Evolutionary conservation across 2,888 invertebrate genomes (phyloP).

Genomic region (Seira sanloemensis): DNA sequence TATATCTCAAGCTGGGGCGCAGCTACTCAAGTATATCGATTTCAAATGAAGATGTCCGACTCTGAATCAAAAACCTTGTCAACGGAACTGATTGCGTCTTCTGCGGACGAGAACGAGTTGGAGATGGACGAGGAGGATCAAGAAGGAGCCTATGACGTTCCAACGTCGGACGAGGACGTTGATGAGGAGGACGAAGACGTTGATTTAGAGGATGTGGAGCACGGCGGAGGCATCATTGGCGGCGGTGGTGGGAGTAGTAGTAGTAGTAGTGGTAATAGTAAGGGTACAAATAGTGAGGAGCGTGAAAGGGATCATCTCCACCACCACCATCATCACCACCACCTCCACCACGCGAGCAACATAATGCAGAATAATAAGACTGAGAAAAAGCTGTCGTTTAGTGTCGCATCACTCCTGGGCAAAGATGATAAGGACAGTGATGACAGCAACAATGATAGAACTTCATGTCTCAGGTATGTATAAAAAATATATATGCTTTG

Average conservation of each 20-base stretch:
- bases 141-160: slow-evolving; percentile 70
- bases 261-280: slow-evolving; percentile 29
- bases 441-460: slow-evolving; percentile 72
- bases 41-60: slow-evolving; percentile 73
- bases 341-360: slow-evolving; percentile 68
- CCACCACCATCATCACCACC: slow-evolving; percentile 66
- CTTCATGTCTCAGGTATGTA: slow-evolving; percentile 72
- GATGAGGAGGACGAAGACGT: slow-evolving; percentile 73
- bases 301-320: slow-evolving; percentile 67
- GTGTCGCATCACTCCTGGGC: slow-evolving; percentile 73
- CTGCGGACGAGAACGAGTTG: slow-evolving; percentile 74
- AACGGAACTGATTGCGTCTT: slow-evolving; percentile 68
- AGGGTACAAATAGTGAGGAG: slow-evolving; percentile 64
- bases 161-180: slow-evolving; percentile 73
- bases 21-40: background rate
- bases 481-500: background rate
- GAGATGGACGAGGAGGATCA: slow-evolving; percentile 74
- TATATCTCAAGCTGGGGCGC: background rate
- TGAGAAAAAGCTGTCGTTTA: slow-evolving; percentile 74
- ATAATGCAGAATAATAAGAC: slow-evolving; percentile 72
- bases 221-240: slow-evolving; percentile 17
- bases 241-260: slow-evolving; percentile 48
- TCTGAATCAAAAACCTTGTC: slow-evolving; percentile 71
- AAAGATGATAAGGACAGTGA: slow-evolving; percentile 72
- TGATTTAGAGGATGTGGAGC: slow-evolving; percentile 64